These are phyloP conservation scores for Clavelina lepadiformis DNA, from an alignment of 23 tunicate genomes.

Conservation along the genomic window DNA sequence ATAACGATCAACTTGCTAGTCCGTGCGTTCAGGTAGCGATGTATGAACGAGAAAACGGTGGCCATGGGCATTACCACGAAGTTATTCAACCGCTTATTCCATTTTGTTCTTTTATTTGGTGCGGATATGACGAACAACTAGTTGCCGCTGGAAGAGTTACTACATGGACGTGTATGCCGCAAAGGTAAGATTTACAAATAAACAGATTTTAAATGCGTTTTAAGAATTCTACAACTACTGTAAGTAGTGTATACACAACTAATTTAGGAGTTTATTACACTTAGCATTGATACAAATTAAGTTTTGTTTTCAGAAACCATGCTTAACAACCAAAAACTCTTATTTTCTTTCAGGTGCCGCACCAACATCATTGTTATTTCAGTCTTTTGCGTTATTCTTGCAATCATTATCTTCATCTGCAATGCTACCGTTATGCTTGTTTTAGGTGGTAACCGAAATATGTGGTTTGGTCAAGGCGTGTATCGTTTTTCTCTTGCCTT, in stretches of 20 bases:
- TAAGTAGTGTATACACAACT: too few relatives aligned
- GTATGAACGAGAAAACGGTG: slow-evolving; percentile 39
- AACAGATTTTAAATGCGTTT: background rate
- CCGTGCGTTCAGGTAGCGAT: slow-evolving; percentile 71
- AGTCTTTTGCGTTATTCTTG: slow-evolving; percentile 28
- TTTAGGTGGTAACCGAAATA: slow-evolving; percentile 10
- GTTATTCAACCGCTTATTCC: slow-evolving; percentile 25
- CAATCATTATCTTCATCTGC: slow-evolving; percentile 23
- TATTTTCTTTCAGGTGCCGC: slow-evolving; percentile 63
- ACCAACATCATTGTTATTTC: slow-evolving; percentile 27
- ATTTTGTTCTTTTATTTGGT: slow-evolving; percentile 64
- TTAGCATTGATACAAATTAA: too few relatives aligned
- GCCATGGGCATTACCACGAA: slow-evolving; percentile 40
- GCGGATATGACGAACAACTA: slow-evolving; percentile 39
- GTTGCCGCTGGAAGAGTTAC: slow-evolving; percentile 15
- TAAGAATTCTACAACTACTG: too few relatives aligned
- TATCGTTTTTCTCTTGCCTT: slow-evolving; percentile 52
- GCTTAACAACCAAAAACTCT: too few relatives aligned
- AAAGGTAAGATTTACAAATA: slow-evolving; percentile 14
- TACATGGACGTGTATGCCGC: slow-evolving; percentile 60
- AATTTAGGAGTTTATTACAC: too few relatives aligned
- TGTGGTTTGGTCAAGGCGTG: slow-evolving; percentile 50
- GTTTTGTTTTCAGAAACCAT: too few relatives aligned
- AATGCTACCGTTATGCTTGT: slow-evolving; percentile 49
- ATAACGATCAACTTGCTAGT: background rate